Conservation (phyloP, 2,113 vertebrate species). For the Mus pahari region DNA sequence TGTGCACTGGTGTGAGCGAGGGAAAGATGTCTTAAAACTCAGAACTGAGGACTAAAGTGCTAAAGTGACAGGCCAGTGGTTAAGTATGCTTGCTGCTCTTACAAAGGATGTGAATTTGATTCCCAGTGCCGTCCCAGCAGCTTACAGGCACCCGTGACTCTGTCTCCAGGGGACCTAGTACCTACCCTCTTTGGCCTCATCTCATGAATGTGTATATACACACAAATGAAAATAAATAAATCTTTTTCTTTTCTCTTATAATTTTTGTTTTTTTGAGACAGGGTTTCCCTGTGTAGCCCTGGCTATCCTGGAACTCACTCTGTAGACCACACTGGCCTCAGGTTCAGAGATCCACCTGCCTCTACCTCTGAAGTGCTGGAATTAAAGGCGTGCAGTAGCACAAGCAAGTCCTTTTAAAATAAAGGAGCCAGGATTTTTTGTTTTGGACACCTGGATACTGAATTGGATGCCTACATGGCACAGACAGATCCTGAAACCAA, state of each 20-base stretch:
- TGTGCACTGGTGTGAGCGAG: too few relatives aligned
- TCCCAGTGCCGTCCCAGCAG: not conserved
- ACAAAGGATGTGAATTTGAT: not conserved
- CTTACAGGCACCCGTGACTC: not conserved
- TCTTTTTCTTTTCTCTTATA: not conserved
- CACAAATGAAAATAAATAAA: not conserved
- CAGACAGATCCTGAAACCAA: too few relatives aligned
- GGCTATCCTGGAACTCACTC: not conserved
- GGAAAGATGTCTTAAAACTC: too few relatives aligned
- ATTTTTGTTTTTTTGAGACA: not conserved
- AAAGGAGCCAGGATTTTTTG: not conserved
- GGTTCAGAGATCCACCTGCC: not conserved
- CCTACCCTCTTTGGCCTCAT: not conserved
- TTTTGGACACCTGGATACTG: too few relatives aligned
- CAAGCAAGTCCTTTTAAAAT: not conserved
- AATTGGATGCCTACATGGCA: too few relatives aligned
- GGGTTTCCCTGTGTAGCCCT: not conserved
- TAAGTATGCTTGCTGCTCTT: not conserved
- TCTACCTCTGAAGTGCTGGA: not conserved
- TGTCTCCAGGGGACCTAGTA: not conserved
- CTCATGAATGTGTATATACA: not conserved
- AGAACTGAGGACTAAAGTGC: not conserved
- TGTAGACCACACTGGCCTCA: not conserved
- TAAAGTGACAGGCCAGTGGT: not conserved
- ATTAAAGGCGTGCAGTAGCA: not conserved